Evolutionary conservation across 2,888 invertebrate species (phyloP).

Genomic region (Eustalomyia histrio): DNA sequence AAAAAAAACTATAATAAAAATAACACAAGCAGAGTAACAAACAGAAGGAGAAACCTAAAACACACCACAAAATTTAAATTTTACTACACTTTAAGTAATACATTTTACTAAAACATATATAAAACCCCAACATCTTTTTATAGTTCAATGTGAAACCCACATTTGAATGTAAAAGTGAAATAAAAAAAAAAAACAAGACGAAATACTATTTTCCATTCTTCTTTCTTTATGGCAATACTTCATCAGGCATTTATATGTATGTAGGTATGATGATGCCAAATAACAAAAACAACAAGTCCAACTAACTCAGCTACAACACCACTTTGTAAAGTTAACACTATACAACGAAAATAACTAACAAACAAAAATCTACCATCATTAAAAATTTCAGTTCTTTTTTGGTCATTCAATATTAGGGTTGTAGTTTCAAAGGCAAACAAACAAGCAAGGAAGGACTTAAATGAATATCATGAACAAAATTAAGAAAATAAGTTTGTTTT

Average conservation of each 20-base stretch:
- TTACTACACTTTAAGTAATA: background rate
- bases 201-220: background rate
- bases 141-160: slow-evolving; percentile 33
- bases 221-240: slow-evolving; percentile 18
- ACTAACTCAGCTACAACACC: slow-evolving; percentile 7
- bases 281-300: background rate
- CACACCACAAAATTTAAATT: background rate
- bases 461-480: too few relatives aligned
- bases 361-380: slow-evolving; percentile 3
- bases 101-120: too few relatives aligned
- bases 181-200: background rate
- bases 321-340: background rate
- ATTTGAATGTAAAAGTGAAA: slow-evolving; percentile 19
- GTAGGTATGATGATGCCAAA: too few relatives aligned
- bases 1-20: slow-evolving; percentile 12
- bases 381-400: background rate
- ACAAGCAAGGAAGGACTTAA: background rate
- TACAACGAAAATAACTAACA: background rate
- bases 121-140: too few relatives aligned
- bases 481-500: too few relatives aligned
- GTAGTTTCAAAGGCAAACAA: slow-evolving; percentile 9
- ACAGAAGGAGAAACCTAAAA: background rate
- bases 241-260: too few relatives aligned
- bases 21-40: background rate
- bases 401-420: slow-evolving; percentile 24